Percentiles rank a stretch among this genome's conserved stretches.
These are phyloP conservation scores for Biston stratarius DNA, from an alignment of 2,888 invertebrate species.

Conservation along the genomic window DNA sequence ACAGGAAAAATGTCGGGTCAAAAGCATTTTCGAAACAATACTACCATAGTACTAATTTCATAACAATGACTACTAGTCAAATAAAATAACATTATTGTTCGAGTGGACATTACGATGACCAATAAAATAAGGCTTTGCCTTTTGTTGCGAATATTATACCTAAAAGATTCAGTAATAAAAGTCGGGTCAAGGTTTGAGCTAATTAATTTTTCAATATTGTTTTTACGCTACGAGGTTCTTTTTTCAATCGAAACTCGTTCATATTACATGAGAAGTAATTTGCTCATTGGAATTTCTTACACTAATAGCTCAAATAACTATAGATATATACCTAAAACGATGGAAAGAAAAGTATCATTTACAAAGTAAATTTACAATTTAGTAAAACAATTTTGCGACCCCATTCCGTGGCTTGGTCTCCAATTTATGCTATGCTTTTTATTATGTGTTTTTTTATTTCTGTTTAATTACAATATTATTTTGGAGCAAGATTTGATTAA, in stretches of 20 bases:
- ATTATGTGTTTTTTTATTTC: too few relatives aligned
- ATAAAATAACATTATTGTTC: conserved; percentile 48
- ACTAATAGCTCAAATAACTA: too few relatives aligned
- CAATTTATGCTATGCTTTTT: too few relatives aligned
- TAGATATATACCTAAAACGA: too few relatives aligned
- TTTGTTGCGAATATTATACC: conserved; percentile 12
- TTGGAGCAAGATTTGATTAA: too few relatives aligned
- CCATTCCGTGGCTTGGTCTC: too few relatives aligned
- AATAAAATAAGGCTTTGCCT: conserved; percentile 34
- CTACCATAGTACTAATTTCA: conserved; percentile 39
- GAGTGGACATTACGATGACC: conserved; percentile 42
- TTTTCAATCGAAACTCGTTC: not conserved
- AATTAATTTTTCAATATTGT: conserved; percentile 14
- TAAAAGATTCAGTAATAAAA: conserved; percentile 20
- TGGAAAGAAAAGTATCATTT: too few relatives aligned
- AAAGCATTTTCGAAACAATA: conserved; percentile 33
- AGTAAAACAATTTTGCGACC: too few relatives aligned
- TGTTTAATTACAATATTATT: too few relatives aligned
- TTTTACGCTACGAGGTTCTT: not conserved
- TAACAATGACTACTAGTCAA: conserved; percentile 42
- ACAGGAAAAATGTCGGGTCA: conserved; percentile 19
- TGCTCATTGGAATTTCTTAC: too few relatives aligned
- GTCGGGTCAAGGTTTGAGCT: conserved; percentile 4
- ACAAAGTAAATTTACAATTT: too few relatives aligned
- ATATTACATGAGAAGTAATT: not conserved